These are phyloP conservation scores for Sebastes iracundus DNA, from an alignment of 2,797 vertebrate species.

Conservation along the genomic window DNA sequence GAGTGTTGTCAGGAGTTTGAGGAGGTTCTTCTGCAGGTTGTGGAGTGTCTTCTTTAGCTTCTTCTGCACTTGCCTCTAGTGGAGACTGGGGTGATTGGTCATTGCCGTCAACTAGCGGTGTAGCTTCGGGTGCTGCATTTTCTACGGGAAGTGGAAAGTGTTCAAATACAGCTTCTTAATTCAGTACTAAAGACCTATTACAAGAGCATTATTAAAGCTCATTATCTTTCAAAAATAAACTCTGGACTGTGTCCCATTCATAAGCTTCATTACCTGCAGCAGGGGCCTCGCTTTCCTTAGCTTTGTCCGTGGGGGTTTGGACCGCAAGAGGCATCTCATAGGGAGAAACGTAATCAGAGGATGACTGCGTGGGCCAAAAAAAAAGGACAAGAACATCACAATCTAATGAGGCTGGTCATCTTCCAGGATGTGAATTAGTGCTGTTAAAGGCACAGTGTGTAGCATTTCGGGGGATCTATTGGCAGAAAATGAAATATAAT, in stretches of 20 bases:
- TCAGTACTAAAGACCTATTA: background rate
- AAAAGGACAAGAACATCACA: conserved; percentile 46
- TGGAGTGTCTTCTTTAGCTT: conserved; percentile 29
- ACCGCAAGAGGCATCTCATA: conserved; percentile 78
- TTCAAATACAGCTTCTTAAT: background rate
- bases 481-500: too few species aligned
- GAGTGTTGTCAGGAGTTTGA: background rate
- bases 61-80: conserved; percentile 21
- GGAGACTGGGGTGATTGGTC: conserved; percentile 35
- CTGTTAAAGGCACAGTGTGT: background rate
- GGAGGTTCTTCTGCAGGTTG: conserved; percentile 16
- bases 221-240: background rate
- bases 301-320: conserved; percentile 24
- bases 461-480: accelerated
- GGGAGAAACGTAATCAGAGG: conserved; percentile 76
- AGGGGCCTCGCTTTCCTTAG: conserved; percentile 34
- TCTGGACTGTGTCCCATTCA: background rate
- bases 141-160: conserved; percentile 22
- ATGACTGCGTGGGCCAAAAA: conserved; percentile 60
- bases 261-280: conserved; percentile 60
- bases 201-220: background rate
- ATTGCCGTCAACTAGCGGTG: conserved; percentile 1
- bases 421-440: conserved; percentile 41
- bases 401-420: conserved; percentile 21
- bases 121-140: conserved; percentile 29